Conservation (phyloP, 2,888 invertebrate species). For the Suillia variegata region DNA sequence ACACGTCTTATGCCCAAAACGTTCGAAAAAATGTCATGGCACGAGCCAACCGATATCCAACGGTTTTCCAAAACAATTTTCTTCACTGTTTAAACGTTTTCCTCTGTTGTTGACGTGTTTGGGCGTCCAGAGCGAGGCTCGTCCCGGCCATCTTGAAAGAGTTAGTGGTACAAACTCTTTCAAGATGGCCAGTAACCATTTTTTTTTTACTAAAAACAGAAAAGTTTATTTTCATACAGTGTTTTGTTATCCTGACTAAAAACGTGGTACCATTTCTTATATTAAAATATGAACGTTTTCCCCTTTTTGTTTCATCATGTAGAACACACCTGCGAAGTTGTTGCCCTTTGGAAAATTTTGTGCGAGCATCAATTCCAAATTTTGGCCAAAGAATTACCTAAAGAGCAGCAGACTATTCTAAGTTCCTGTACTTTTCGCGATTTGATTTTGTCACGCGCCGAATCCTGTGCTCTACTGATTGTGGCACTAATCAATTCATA, state of each 20-base stretch:
- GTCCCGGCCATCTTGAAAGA: too few relatives aligned
- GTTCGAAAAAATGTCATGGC: too few relatives aligned
- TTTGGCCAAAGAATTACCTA: constrained; percentile 72
- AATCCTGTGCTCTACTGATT: constrained; percentile 76
- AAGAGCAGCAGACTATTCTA: constrained; percentile 69
- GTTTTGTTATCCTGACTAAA: background rate
- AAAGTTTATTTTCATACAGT: background rate
- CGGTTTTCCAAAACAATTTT: too few relatives aligned
- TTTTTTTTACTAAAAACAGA: too few relatives aligned
- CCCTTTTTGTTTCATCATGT: background rate
- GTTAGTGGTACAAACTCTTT: too few relatives aligned
- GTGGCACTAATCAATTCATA: constrained; percentile 88
- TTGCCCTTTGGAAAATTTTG: constrained; percentile 91
- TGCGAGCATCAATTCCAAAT: constrained; percentile 90
- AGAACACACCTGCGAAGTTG: constrained; percentile 83
- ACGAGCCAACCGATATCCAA: too few relatives aligned
- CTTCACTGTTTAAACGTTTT: too few relatives aligned
- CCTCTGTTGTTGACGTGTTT: too few relatives aligned
- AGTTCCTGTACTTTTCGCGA: constrained; percentile 67
- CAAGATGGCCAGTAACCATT: too few relatives aligned
- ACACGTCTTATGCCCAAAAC: too few relatives aligned
- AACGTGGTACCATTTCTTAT: background rate
- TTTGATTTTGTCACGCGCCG: constrained; percentile 62
- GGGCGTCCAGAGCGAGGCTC: too few relatives aligned
- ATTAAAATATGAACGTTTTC: background rate